phyloP scores from a whole-genome alignment of 1,140 invertebrate species.

The Lerema accius region DNA sequence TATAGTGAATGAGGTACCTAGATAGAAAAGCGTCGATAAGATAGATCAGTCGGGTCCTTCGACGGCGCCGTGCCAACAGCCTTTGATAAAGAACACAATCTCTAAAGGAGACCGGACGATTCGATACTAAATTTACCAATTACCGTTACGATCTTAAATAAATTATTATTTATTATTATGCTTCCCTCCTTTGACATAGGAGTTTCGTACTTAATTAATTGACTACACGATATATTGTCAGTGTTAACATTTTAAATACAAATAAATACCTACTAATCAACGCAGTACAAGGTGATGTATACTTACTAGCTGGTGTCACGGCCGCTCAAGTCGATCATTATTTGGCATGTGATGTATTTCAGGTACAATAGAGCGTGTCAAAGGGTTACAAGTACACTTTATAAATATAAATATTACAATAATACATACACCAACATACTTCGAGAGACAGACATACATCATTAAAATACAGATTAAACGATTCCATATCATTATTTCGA shows the following conservation, averaged over 20 bases:
- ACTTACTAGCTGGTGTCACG: slow-evolving; percentile 48
- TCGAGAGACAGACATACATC: slow-evolving; percentile 27
- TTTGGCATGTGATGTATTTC: slow-evolving; percentile 58
- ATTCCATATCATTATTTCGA: slow-evolving; percentile 15
- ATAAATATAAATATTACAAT: slow-evolving; percentile 33
- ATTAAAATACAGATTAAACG: slow-evolving; percentile 30
- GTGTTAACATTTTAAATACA: neutral
- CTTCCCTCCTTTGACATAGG: no score
- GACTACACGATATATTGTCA: slow-evolving; percentile 5
- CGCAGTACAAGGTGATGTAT: neutral
- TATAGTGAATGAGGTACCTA: slow-evolving; percentile 70
- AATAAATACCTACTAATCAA: neutral
- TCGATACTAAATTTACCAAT: neutral
- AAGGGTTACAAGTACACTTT: slow-evolving; percentile 40
- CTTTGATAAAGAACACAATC: slow-evolving; percentile 9
- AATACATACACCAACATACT: slow-evolving; percentile 23
- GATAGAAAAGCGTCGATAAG: slow-evolving; percentile 53
- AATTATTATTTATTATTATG: no score
- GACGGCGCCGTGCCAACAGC: slow-evolving; percentile 53
- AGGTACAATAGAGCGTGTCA: slow-evolving; percentile 71
- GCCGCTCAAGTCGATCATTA: slow-evolving; percentile 47
- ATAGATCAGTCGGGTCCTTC: slow-evolving; percentile 49
- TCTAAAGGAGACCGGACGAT: slow-evolving; percentile 28
- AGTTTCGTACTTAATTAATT: slow-evolving; percentile 12
- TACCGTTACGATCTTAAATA: no score